These are phyloP conservation scores for Venustoraphidia nigricollis DNA, from an alignment of 2,888 invertebrate genomes.

Conservation along the genomic window DNA sequence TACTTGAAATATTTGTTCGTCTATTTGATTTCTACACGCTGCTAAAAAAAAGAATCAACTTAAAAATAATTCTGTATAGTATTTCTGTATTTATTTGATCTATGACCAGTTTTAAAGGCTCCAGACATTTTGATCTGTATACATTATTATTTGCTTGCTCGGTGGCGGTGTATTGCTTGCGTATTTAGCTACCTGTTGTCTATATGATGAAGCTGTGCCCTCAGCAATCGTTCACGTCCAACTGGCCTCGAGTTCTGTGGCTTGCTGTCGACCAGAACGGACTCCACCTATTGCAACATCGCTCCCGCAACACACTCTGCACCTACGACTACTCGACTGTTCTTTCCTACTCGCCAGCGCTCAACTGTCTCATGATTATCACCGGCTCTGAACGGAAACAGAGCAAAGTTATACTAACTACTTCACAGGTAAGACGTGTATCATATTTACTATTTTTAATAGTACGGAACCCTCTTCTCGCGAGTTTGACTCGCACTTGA, in stretches of 20 bases:
- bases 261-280: slow-evolving; percentile 86
- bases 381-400: slow-evolving; percentile 82
- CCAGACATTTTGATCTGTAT: neutral
- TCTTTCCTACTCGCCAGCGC: slow-evolving; percentile 79
- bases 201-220: slow-evolving; percentile 8
- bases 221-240: slow-evolving; percentile 89
- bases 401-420: slow-evolving; percentile 85
- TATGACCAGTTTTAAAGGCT: no score
- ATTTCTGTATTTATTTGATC: no score
- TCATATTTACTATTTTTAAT: no score
- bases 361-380: slow-evolving; percentile 85
- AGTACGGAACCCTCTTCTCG: no score
- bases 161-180: slow-evolving; percentile 6
- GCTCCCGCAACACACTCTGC: slow-evolving; percentile 74
- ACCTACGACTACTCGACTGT: slow-evolving; percentile 84
- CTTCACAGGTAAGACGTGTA: slow-evolving; percentile 54
- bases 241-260: slow-evolving; percentile 88
- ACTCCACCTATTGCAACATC: slow-evolving; percentile 75
- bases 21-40: no score
- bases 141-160: slow-evolving; percentile 3
- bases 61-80: no score
- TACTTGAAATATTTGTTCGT: no score
- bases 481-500: no score
- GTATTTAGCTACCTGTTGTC: slow-evolving; percentile 2
- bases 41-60: no score